These are phyloP conservation scores for Panurus biarmicus DNA, from an alignment of 2,113 vertebrate genomes.

Conservation along the genomic window DNA sequence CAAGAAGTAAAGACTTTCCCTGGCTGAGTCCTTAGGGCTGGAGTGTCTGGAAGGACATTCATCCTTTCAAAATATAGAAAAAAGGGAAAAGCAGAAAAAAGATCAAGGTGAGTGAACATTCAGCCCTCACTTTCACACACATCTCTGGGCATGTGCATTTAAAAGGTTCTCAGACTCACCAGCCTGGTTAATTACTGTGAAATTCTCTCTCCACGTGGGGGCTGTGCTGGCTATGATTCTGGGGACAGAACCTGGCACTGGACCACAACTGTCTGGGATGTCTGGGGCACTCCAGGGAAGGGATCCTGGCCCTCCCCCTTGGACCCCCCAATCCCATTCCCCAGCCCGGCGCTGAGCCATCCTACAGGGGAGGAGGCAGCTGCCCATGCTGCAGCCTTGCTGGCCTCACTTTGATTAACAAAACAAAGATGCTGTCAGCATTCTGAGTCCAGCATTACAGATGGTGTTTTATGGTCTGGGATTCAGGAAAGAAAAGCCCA, in stretches of 20 bases:
- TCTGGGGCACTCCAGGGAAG: neutral
- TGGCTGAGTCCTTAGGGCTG: neutral
- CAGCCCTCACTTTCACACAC: neutral
- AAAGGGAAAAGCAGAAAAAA: neutral
- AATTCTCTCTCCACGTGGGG: neutral
- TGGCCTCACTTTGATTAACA: neutral
- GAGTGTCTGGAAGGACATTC: neutral
- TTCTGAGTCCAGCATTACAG: neutral
- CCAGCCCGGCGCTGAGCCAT: fast-evolving
- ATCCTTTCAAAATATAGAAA: neutral
- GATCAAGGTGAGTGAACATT: neutral
- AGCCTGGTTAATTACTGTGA: neutral
- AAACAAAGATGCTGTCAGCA: fast-evolving
- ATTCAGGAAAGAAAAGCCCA: neutral
- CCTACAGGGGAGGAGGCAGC: neutral
- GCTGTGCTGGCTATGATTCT: neutral
- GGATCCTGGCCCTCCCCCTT: neutral
- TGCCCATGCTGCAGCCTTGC: neutral
- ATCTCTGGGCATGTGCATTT: neutral
- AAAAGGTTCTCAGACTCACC: neutral
- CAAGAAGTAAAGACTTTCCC: neutral
- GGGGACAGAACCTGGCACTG: neutral
- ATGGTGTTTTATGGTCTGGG: neutral
- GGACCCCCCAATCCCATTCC: fast-evolving
- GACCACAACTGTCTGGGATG: neutral